Evolutionary conservation across 2,113 vertebrate species (phyloP), one percentile per base, ranked within the genome.

Genomic region (Panthera tigris): DNA sequence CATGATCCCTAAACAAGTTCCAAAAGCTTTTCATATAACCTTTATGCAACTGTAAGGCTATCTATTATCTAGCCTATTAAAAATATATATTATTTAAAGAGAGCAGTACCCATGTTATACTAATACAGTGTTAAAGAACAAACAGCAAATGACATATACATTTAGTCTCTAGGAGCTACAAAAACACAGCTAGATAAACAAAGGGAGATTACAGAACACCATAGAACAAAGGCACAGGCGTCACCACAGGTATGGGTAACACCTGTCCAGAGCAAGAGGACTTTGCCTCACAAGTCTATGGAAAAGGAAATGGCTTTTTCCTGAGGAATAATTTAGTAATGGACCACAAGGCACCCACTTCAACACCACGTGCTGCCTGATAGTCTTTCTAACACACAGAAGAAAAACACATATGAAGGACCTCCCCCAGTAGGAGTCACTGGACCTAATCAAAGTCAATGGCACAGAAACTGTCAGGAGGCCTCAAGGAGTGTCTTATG

Each of bases 391-490:
- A 1, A 3, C 57, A 94, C 9, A 33, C 1, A 0, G 57, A 88
- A 92, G n/a, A 92, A 92, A 19, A 91, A 76, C 0, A 10, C 80
- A 91, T 39, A 69, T 61, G 65, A 83, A 89, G 91, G 15, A 5
- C 73, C 39, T 92, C 66, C 36, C 31, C 14, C 85, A 55, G 1
- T 39, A 94, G 78, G 83, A 96, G 31, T 55, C 45, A 61, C 84
- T 96, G 96, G 92, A 84, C 31, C 91, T 71, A 71, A 81, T 0
- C 79, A 5, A 65, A 90, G 95, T n/a, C 55, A 14, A 88, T 57
- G 79, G 31, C 92, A 94, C 81, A 33, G 90, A 57, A 94, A 94
- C 91, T 97, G 69, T 93, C 95, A 91, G 92, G 94, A 96, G 96
- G 68, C 89, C 85, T 74, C 94, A 94, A 1, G 65, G 78, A 93